Conservation (phyloP, 2,797 vertebrate species). For the Takifugu ocellatus region DNA sequence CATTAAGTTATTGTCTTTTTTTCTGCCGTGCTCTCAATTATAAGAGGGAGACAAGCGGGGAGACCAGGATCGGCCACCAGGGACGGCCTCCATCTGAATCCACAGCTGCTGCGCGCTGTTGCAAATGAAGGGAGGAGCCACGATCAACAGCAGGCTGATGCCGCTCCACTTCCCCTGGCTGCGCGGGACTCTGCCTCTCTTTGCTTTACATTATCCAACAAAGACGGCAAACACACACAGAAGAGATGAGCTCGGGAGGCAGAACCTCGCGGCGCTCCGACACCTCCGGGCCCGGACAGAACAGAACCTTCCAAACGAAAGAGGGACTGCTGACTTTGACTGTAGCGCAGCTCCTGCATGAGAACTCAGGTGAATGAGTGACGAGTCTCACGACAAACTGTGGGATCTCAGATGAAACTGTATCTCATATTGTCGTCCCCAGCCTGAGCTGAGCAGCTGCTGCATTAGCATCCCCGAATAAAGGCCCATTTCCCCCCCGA, state of each 20-base stretch:
- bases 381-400: slow-evolving; percentile 12
- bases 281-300: not conserved
- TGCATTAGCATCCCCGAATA: slow-evolving; percentile 40
- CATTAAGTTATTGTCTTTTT: slow-evolving; percentile 41
- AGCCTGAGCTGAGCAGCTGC: slow-evolving; percentile 25
- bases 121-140: slow-evolving; percentile 46
- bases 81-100: slow-evolving; percentile 47
- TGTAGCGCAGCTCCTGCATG: slow-evolving; percentile 13
- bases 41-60: slow-evolving; percentile 37
- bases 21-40: slow-evolving; percentile 37
- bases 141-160: slow-evolving; percentile 22
- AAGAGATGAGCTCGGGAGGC: slow-evolving; percentile 12
- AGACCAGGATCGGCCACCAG: slow-evolving; percentile 41
- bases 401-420: slow-evolving; percentile 13
- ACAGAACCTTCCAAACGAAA: slow-evolving; percentile 14
- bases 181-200: slow-evolving; percentile 16
- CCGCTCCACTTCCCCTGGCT: slow-evolving; percentile 34
- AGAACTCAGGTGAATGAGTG: slow-evolving; percentile 8
- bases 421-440: slow-evolving; percentile 18
- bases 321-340: slow-evolving; percentile 34
- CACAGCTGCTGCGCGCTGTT: slow-evolving; percentile 54
- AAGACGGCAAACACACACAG: slow-evolving; percentile 1
- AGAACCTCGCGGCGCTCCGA: slow-evolving; percentile 12
- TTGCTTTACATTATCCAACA: slow-evolving; percentile 12
- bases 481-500: slow-evolving; percentile 11